Conservation (phyloP, 2,888 invertebrate species). For the Melanargia galathea region DNA sequence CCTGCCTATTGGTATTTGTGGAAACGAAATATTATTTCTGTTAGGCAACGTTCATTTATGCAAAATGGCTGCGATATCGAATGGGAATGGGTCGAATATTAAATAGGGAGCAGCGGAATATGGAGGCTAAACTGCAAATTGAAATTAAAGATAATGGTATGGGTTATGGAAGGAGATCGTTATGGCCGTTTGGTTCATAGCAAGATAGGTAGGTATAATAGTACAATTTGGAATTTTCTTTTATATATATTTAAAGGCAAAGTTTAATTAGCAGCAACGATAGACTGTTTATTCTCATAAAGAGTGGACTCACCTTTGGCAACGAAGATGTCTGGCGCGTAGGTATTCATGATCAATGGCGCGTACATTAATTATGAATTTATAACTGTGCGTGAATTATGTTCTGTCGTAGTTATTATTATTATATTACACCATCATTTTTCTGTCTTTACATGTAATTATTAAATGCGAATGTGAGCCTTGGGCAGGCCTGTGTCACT, state of each 20-base stretch:
- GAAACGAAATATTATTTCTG: background rate
- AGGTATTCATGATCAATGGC: no score
- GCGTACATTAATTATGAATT: no score
- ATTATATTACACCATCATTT: no score
- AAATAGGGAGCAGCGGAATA: slow-evolving; percentile 30
- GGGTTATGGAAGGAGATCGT: slow-evolving; percentile 7
- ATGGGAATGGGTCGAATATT: slow-evolving; percentile 39
- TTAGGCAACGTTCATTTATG: slow-evolving; percentile 15
- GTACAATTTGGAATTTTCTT: background rate
- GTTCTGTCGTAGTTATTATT: no score
- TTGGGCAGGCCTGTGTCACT: no score
- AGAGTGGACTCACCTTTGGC: no score
- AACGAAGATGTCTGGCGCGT: no score
- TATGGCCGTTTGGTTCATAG: slow-evolving; percentile 5
- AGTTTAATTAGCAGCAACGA: no score
- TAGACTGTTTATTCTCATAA: no score
- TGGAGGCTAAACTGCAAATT: slow-evolving; percentile 39
- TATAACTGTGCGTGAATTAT: no score
- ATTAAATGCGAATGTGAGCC: no score
- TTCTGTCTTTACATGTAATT: no score
- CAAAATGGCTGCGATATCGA: slow-evolving; percentile 21
- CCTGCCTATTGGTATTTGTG: background rate
- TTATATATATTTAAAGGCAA: background rate
- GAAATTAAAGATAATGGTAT: slow-evolving; percentile 36
- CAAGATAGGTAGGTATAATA: background rate